Evolutionary conservation across 2,797 vertebrate species (phyloP), one percentile per base, ranked within the genome.

Genomic region (Platyrinchus mystaceus): DNA sequence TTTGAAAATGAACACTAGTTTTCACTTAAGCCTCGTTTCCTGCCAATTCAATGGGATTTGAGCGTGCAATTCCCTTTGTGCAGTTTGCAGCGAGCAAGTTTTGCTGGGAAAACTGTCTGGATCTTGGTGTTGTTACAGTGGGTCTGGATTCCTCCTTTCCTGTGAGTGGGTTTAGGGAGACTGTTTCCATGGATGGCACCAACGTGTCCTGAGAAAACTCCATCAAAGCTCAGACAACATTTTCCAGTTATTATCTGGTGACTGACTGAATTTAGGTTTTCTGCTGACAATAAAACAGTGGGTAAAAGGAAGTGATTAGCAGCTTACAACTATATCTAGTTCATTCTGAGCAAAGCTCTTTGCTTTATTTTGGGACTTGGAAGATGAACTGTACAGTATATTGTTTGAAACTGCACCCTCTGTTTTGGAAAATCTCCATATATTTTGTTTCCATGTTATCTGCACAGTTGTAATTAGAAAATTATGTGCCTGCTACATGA

Each of bases 401-500:
- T 82, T 90, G 87, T 75, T 88, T 80, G 89, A 86, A 93, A 93
- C 36, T 11, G 44, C 9, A 0, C 70, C 90, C 79, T 88, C 89
- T 87, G 77, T 80, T 94, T 95, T 95, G 94, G 94, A 91, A 96
- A 89, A 82, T 50, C 85, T 96, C 89, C 93, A 86, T 94, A 14
- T 90, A 94, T 87, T 96, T 94, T 90, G 89, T 94, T 95, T 96
- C 89, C 47, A 18, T 68, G 91, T 92, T 96, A 90, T 96, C 96
- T 94, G 87, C 36, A 2, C 50, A 56, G 89, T 10, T 91, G 91
- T 96, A 95, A 97, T 96, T 95, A 95, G 95, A 96, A 96, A 96
- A 96, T 91, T 64, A 93, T 90, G 93, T 96, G 92, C 71, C 94
- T 97, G 94, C 94, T 96, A 50, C 90, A 96, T 93, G 94, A 97